These are phyloP conservation scores for Papilio elwesi DNA, from an alignment of 2,888 invertebrate species.

Conservation along the genomic window DNA sequence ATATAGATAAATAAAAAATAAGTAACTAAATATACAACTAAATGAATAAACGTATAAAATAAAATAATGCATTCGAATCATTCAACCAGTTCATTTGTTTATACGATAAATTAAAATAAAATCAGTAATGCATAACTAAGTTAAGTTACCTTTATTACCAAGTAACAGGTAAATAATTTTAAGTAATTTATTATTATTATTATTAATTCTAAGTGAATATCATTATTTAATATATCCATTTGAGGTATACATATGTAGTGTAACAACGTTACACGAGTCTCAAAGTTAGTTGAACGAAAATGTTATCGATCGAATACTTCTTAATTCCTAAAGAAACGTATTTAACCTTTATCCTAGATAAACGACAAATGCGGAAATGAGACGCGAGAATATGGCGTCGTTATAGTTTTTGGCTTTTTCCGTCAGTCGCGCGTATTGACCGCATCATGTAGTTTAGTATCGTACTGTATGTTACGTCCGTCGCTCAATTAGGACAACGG, in stretches of 20 bases:
- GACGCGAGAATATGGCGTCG: no score
- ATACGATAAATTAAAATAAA: conserved; percentile 3
- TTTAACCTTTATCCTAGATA: no score
- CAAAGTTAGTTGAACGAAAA: background rate
- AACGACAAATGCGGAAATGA: no score
- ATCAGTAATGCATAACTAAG: conserved; percentile 22
- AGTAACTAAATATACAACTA: conserved; percentile 42
- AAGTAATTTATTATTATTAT: no score
- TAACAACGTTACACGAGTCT: conserved; percentile 3
- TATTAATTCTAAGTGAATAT: conserved; percentile 44
- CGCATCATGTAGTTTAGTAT: no score
- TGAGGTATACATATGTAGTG: conserved; percentile 7
- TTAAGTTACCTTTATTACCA: conserved; percentile 6
- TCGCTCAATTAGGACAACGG: no score
- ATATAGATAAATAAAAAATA: conserved; percentile 52
- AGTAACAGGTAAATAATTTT: conserved; percentile 52
- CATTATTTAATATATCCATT: conserved; percentile 27
- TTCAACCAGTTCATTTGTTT: conserved; percentile 29
- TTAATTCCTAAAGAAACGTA: background rate
- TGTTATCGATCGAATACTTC: background rate
- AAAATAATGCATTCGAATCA: conserved; percentile 27
- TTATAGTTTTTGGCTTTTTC: no score
- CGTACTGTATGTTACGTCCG: no score
- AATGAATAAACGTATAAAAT: conserved; percentile 33
- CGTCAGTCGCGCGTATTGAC: no score